Conservation (phyloP, 2,797 vertebrate species). For the Argentina silus region DNA sequence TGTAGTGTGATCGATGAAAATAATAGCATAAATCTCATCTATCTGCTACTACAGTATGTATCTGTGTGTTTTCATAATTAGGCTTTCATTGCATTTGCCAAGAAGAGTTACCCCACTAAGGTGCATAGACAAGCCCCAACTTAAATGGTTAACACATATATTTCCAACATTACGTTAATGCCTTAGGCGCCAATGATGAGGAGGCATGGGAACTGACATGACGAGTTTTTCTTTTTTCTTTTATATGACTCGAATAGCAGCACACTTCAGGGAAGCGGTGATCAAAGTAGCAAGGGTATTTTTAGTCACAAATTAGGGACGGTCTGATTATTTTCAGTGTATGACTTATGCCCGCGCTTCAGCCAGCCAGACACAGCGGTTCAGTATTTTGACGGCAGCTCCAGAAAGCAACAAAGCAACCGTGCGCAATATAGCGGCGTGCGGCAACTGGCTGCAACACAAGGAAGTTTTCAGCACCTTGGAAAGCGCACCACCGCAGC, state of each 20-base stretch:
- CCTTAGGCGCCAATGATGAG: background rate
- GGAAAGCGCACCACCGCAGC: slow-evolving; percentile 35
- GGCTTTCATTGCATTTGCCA: background rate
- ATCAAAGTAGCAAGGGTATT: slow-evolving; percentile 45
- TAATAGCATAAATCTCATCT: slow-evolving; percentile 18
- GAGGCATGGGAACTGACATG: slow-evolving; percentile 26
- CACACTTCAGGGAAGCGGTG: slow-evolving; percentile 37
- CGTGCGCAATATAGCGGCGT: slow-evolving; percentile 11
- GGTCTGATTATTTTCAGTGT: slow-evolving; percentile 33
- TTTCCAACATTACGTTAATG: background rate
- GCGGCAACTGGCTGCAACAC: slow-evolving; percentile 13
- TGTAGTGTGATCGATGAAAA: slow-evolving; percentile 36
- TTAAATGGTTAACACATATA: slow-evolving; percentile 47
- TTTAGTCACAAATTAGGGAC: slow-evolving; percentile 49
- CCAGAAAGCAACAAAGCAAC: slow-evolving; percentile 10
- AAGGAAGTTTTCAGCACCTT: slow-evolving; percentile 60
- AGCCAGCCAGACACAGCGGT: slow-evolving; percentile 25
- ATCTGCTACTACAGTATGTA: background rate
- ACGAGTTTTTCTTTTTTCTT: slow-evolving; percentile 1
- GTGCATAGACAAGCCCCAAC: slow-evolving; percentile 14
- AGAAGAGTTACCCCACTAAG: background rate
- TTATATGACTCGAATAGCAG: slow-evolving; percentile 9
- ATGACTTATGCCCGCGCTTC: slow-evolving; percentile 16
- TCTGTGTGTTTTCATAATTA: background rate
- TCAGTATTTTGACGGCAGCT: slow-evolving; percentile 9